Conservation (phyloP, 2,113 vertebrate genomes). For the Misgurnus mizolepis region DNA sequence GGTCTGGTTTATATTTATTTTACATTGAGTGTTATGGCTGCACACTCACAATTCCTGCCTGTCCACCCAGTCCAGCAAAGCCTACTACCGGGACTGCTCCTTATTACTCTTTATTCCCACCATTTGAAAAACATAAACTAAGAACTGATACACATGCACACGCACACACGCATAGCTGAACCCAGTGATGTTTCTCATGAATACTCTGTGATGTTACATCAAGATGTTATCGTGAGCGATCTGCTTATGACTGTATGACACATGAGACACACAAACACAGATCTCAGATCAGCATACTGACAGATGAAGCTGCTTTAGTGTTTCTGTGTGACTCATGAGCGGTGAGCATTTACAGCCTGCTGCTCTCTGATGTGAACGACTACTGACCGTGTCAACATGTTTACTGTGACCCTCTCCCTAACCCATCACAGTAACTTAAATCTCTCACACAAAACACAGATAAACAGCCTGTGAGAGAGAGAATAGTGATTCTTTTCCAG, state of each 20-base stretch:
- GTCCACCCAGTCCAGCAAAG: no score
- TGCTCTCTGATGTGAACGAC: not conserved
- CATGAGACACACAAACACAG: constrained; percentile 34
- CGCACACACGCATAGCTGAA: not conserved
- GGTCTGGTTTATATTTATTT: no score
- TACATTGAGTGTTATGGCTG: no score
- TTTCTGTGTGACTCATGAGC: no score
- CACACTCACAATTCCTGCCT: no score
- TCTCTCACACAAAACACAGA: constrained; percentile 54
- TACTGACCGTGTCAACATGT: constrained; percentile 64
- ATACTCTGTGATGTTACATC: constrained; percentile 44
- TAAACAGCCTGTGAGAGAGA: constrained; percentile 61
- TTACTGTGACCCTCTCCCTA: constrained; percentile 52
- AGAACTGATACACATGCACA: not conserved
- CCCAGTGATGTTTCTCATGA: no score
- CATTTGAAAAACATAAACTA: no score
- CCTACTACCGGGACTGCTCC: no score
- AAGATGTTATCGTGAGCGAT: constrained; percentile 48
- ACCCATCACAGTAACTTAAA: constrained; percentile 63
- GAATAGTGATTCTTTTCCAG: constrained; percentile 61
- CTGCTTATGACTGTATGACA: constrained; percentile 51
- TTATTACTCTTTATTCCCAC: no score
- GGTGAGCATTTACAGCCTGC: no score
- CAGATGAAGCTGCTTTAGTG: no score
- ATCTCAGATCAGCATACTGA: not conserved